Conservation (phyloP, 2,888 invertebrate species). For the Papilio demoleus region DNA sequence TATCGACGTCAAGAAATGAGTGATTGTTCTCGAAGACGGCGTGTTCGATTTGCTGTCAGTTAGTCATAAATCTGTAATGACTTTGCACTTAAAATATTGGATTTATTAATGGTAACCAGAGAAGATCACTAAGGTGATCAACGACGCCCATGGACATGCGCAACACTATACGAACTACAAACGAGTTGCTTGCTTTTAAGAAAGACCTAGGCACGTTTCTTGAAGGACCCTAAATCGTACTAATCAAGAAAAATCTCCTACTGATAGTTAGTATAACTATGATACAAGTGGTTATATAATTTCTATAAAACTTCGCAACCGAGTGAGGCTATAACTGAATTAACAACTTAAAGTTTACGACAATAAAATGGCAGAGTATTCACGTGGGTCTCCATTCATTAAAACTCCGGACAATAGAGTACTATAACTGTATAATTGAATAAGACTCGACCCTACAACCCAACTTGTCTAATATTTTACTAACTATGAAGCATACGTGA, state of each 20-base stretch:
- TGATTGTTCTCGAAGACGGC: slow-evolving; percentile 18
- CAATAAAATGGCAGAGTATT: slow-evolving; percentile 19
- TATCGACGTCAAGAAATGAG: not conserved
- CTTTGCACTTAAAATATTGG: not conserved
- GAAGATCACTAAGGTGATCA: too few species aligned
- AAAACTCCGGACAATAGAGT: slow-evolving; percentile 72
- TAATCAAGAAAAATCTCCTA: too few species aligned
- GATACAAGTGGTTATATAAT: not conserved
- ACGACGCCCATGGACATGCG: too few species aligned
- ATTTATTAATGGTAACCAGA: too few species aligned
- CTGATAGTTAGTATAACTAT: too few species aligned
- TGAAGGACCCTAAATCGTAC: too few species aligned
- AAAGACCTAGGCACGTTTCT: too few species aligned
- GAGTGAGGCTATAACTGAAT: slow-evolving; percentile 20
- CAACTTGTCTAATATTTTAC: slow-evolving; percentile 63
- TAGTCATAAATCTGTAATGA: not conserved
- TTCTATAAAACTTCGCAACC: slow-evolving; percentile 11
- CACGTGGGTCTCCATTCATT: slow-evolving; percentile 61
- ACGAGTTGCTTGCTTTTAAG: too few species aligned
- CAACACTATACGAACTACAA: too few species aligned
- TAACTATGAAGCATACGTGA: slow-evolving; percentile 50
- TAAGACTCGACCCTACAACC: slow-evolving; percentile 61
- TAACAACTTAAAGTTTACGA: slow-evolving; percentile 28
- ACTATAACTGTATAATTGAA: slow-evolving; percentile 76
- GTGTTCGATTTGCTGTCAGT: not conserved